A percentile compares a stretch with the other conserved stretches of the same genome.
These are phyloP conservation scores for Octopus sinensis DNA, from an alignment of 1,140 invertebrate species.

Conservation along the genomic window DNA sequence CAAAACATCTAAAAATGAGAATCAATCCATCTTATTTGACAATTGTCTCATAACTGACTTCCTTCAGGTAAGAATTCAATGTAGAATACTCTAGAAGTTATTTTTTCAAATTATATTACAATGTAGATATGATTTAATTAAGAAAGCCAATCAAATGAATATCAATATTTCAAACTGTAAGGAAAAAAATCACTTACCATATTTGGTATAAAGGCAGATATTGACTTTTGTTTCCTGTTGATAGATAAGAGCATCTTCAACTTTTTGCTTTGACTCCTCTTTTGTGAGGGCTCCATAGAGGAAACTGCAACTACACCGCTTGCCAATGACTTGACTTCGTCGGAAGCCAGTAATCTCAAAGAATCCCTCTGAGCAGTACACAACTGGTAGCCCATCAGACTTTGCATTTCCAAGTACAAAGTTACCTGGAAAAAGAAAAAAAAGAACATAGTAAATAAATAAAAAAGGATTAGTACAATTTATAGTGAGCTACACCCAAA, in stretches of 20 bases:
- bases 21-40: no score
- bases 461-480: neutral
- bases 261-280: slow-evolving; percentile 82
- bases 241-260: slow-evolving; percentile 82
- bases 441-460: neutral
- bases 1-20: no score
- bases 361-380: slow-evolving; percentile 97
- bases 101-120: no score
- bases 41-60: no score
- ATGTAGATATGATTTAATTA: no score
- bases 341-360: slow-evolving; percentile 92
- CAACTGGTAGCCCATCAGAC: slow-evolving; percentile 87
- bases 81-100: no score
- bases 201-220: slow-evolving; percentile 91
- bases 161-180: no score
- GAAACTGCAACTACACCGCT: slow-evolving; percentile 93
- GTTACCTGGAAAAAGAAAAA: slow-evolving; percentile 76
- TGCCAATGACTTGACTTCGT: slow-evolving; percentile 80
- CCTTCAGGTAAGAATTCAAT: no score
- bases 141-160: no score
- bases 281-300: slow-evolving; percentile 87
- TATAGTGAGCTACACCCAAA: neutral
- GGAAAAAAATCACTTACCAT: slow-evolving; percentile 66
- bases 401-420: slow-evolving; percentile 96
- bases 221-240: slow-evolving; percentile 90